phyloP scores from a whole-genome alignment of 2,797 vertebrate genomes.

The Squalus acanthias region DNA sequence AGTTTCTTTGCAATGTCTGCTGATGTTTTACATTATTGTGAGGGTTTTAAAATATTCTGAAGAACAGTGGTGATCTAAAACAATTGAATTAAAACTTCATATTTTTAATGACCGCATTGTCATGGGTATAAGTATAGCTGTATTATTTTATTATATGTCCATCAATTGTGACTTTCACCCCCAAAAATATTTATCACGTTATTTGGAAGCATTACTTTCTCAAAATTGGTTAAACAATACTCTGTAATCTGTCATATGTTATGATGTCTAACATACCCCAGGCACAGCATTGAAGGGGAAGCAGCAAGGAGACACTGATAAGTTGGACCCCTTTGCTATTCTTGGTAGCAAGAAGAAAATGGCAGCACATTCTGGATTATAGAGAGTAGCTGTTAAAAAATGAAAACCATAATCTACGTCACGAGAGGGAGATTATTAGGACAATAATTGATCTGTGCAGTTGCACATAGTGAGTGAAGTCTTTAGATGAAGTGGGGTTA shows the following conservation, averaged over 20 bases:
- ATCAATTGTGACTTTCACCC: neutral
- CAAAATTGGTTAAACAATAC: neutral
- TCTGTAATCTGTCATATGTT: neutral
- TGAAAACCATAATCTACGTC: neutral
- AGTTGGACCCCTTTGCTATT: neutral
- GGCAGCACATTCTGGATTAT: neutral
- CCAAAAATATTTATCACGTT: neutral
- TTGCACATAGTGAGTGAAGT: neutral
- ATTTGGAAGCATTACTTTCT: neutral
- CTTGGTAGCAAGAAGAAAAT: neutral
- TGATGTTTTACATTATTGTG: neutral
- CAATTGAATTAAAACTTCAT: neutral
- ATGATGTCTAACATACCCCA: neutral
- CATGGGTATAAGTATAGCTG: neutral
- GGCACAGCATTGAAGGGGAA: no score
- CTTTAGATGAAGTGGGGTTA: neutral
- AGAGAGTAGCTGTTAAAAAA: neutral
- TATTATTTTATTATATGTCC: neutral
- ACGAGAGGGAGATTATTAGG: neutral
- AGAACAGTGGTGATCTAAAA: neutral
- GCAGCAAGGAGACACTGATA: neutral
- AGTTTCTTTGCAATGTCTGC: neutral
- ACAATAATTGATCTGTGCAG: neutral
- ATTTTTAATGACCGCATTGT: neutral
- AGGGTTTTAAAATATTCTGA: neutral